Evolutionary conservation across 1,140 invertebrate species (phyloP).

Genomic region (Megalopta genalis): DNA sequence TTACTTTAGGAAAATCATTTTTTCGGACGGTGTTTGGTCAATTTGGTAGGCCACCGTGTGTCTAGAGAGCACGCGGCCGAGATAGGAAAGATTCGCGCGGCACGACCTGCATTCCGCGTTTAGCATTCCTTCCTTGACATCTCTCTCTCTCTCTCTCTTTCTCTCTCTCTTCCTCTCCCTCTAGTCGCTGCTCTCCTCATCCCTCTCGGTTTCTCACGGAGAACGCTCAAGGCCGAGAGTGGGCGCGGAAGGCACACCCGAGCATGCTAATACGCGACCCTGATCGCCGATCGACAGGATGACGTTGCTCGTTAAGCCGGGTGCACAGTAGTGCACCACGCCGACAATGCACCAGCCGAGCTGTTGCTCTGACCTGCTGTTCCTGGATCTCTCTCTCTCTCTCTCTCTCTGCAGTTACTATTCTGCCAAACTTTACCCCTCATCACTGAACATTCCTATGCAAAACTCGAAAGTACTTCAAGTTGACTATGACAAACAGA

Average conservation of each 20-base stretch:
- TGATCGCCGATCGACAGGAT: constrained; percentile 56
- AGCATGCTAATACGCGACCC: constrained; percentile 58
- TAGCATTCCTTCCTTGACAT: constrained; percentile 49
- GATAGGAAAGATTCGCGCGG: constrained; percentile 18
- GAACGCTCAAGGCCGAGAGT: constrained; percentile 55
- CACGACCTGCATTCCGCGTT: constrained; percentile 44
- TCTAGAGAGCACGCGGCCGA: constrained; percentile 18
- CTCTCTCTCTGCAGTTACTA: no score
- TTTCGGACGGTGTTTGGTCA: no score
- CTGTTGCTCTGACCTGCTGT: background rate
- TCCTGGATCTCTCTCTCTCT: background rate
- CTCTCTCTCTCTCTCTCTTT: background rate
- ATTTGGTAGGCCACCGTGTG: no score
- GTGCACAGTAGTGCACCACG: no score
- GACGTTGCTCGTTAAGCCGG: constrained; percentile 47
- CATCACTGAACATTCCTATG: no score
- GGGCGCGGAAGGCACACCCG: constrained; percentile 61
- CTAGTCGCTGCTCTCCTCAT: constrained; percentile 23
- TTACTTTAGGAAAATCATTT: no score
- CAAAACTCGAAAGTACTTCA: no score
- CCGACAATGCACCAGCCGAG: background rate
- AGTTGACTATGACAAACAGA: no score
- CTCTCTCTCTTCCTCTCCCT: background rate
- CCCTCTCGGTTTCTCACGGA: constrained; percentile 37
- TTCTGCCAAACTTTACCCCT: no score